Percentiles rank a stretch among this genome's conserved stretches.
phyloP scores from a whole-genome alignment of 2,113 vertebrate species.

The Pseudois nayaur region DNA sequence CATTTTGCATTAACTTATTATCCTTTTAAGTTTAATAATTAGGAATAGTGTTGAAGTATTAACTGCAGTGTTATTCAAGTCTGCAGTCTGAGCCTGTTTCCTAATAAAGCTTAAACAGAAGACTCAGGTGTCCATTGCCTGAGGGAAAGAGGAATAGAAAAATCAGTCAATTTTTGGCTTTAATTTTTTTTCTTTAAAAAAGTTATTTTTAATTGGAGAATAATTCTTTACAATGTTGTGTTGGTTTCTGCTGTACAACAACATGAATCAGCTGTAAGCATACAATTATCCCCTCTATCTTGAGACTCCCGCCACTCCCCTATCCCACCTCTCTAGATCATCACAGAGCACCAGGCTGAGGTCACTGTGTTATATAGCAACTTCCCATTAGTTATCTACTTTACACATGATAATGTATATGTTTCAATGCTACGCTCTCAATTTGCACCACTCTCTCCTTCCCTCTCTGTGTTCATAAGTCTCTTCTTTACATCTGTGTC shows the following conservation, averaged over 20 bases:
- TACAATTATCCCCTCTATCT: neutral
- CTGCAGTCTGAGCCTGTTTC: neutral
- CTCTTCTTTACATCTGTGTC: neutral
- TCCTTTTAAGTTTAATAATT: constrained; percentile 32
- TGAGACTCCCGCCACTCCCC: neutral
- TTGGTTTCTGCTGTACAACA: neutral
- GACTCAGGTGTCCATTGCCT: neutral
- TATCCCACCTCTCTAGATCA: neutral
- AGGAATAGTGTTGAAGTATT: neutral
- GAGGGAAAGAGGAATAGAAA: neutral
- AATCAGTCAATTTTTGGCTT: neutral
- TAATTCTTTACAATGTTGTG: neutral
- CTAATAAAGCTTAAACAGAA: neutral
- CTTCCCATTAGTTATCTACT: neutral
- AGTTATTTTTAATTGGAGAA: neutral
- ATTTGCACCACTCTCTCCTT: neutral
- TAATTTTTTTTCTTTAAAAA: neutral
- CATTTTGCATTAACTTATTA: constrained; percentile 5
- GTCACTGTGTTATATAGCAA: neutral
- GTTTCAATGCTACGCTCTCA: neutral
- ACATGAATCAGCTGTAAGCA: neutral
- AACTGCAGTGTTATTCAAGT: neutral
- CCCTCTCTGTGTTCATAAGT: neutral
- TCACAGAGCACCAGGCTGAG: neutral
- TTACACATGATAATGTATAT: neutral